Evolutionary conservation across 2,797 vertebrate genomes (phyloP), one percentile per base, ranked within the genome.

Genomic region (Ceryle rudis): DNA sequence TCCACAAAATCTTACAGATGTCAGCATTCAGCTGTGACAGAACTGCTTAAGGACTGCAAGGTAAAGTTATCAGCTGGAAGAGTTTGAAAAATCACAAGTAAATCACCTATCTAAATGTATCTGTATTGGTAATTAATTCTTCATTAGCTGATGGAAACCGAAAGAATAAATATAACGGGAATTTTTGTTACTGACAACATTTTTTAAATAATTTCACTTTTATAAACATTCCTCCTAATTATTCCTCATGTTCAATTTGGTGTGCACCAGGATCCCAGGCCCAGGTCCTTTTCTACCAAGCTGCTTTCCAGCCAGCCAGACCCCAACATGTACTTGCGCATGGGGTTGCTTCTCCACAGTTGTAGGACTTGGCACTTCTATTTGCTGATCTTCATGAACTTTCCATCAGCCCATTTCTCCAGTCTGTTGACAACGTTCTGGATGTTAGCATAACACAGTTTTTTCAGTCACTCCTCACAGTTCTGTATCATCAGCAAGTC

Each of bases 21-120:
- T 89, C 91, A 91, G 96, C 96, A 95, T 84, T 98, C 92, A 97
- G 10, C 96, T 97, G 96, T 97, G 96, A 97, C 95, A 94, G 83
- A 64, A 92, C 37, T 84, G 60, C 81, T 69, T 95, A 92, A 96
- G 87, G 69, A 81, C 22, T 67, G 47, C 84, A 96, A 97, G 89
- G 96, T 97, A 93, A 75, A 69, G n/a, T 91, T 97, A 96, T 94
- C 65, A 93, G 49, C 26, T 92, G 49, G 49, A 84, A 96, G 60
- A 67, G 80, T 65, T 20, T 71, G 93, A 96, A 97, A 96, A 97
- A 91, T 95, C 70, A 11, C 81, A 94, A 89, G 82, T 86, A 93
- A 93, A 75, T 77, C 29, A 72, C 77, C 47, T 83, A 90, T 33
- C 54, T 87, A 95, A 90, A 93, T 42, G 26, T 80, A 37, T 29